Evolutionary conservation across 2,888 invertebrate species (phyloP), one percentile per base, ranked within the genome.

Genomic region (Noctua pronuba): DNA sequence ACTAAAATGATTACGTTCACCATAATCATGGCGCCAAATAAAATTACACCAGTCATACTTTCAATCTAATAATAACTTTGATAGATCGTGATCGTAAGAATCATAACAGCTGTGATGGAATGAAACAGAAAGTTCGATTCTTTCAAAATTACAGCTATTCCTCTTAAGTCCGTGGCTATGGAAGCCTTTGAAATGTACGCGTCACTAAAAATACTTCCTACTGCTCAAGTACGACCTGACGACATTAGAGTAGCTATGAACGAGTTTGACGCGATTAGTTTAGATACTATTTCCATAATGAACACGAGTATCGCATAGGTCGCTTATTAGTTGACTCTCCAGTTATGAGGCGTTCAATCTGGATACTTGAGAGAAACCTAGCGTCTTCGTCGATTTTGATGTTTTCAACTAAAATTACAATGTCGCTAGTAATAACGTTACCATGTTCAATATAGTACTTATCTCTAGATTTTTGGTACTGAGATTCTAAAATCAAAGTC

Each of bases 121-220:
- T 58, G 62, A 31, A 80, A 73, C 65, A 73, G 72, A 75, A 77
- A 73, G 77, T 73, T 60, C 1, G 24, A 73, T 66, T 85, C 69
- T 21, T 80, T 83, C 58, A 67, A 80, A 85, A 86, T 69, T 74
- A 69, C 55, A 76, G 66, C 31, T 75, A 55, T 80, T 81, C 75
- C 77, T 65, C 55, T 66, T 66, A 68, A 64, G 81, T 84, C 84
- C 73, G 81, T 75, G 79, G 74, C 80, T 72, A 76, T 74, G 70
- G 92, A 92, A 93, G 90, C 93, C 93, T 87, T 89, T 87, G 85
- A 88, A 91, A 89, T 90, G 88, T 81, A 73, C 55, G 73, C 80
- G 79, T 81, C 77, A 89, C 87, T 91, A 90, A 89, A 90, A 89
- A 90, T 91, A 90, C 83, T 89, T 86, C 87, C 84, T 86, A 76